Evolutionary conservation across 2,888 invertebrate genomes (phyloP), one percentile per base, ranked within the genome.

Genomic region (Julus scanicus): DNA sequence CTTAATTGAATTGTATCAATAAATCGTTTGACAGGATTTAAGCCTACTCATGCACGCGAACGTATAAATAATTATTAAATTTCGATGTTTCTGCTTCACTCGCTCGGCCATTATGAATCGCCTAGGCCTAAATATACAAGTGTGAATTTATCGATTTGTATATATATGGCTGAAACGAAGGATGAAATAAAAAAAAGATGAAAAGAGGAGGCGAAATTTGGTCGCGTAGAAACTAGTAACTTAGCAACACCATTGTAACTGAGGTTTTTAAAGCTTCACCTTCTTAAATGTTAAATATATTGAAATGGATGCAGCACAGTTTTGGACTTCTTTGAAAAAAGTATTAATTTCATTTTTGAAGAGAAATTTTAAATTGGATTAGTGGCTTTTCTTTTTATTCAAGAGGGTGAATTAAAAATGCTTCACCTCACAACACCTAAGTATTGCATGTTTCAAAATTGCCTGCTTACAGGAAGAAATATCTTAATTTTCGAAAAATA

Each of bases 91-190:
- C n/a, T n/a, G 57, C 57, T n/a, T 57, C 57, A 57, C 53, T 53
- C 6, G 11, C 53, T 53, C n/a, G 9, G 2, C 53, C 53, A 53
- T 53, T 53, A 15, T 57, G 3, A 57, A 57, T 57, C 2, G 17
- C 2, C 13, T 57, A 57, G 57, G 71, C 71, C 71, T 71, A 71
- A 71, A 71, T 29, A 71, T 8, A 8, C n/a, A n/a, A 17, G 71
- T 71, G 71, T 71, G 71, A 71, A 71, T 71, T 71, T 71, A 71
- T 71, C 71, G 71, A 71, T 71, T 71, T 20, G 71, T 29, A 29
- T 17, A 29, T 29, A 71, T 17, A 29, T 48, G 11, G 48, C 13
- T 13, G 71, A 1, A 71, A n/a, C n/a, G n/a, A n/a, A n/a, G n/a
- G n/a, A n/a, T n/a, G n/a, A n/a, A n/a, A n/a, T n/a, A n/a, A n/a